Percentiles rank a stretch among this genome's conserved stretches.
Evolutionary conservation across 2,113 vertebrate genomes (phyloP).

Genomic region (Nanger granti): DNA sequence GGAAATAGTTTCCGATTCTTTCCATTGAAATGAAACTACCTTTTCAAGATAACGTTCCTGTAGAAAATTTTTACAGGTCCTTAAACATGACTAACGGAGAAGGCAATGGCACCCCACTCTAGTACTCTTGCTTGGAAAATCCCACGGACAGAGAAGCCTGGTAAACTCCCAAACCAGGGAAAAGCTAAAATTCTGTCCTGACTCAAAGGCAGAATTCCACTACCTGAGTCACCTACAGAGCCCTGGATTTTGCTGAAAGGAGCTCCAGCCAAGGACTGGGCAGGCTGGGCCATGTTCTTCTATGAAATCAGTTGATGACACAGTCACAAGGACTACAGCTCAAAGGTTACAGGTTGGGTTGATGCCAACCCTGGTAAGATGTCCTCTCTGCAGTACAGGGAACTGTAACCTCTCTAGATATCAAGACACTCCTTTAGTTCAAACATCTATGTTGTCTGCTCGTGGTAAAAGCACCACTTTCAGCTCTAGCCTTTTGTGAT

Average conservation of each 20-base stretch:
- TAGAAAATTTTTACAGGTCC: not conserved
- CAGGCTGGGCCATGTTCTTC: constrained; percentile 24
- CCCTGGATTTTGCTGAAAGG: constrained; percentile 39
- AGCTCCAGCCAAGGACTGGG: not conserved
- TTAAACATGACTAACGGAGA: not conserved
- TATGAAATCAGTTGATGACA: constrained; percentile 28
- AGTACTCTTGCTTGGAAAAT: too few species aligned
- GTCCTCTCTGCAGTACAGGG: not conserved
- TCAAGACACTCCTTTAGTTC: not conserved
- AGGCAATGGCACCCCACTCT: too few species aligned
- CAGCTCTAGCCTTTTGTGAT: not conserved
- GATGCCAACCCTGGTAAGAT: not conserved
- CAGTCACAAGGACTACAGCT: not conserved
- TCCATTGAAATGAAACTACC: not conserved
- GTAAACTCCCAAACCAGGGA: not conserved
- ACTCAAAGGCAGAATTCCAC: constrained; percentile 34
- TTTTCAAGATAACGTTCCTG: not conserved
- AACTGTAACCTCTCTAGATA: not conserved
- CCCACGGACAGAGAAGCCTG: too few species aligned
- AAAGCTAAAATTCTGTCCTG: constrained; percentile 14
- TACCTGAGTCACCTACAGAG: constrained; percentile 15
- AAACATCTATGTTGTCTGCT: not conserved
- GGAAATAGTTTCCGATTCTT: not conserved
- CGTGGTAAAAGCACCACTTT: not conserved
- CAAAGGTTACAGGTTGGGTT: not conserved